These are phyloP conservation scores for Marisa cornuarietis DNA, from an alignment of 1,140 invertebrate genomes.

Conservation along the genomic window DNA sequence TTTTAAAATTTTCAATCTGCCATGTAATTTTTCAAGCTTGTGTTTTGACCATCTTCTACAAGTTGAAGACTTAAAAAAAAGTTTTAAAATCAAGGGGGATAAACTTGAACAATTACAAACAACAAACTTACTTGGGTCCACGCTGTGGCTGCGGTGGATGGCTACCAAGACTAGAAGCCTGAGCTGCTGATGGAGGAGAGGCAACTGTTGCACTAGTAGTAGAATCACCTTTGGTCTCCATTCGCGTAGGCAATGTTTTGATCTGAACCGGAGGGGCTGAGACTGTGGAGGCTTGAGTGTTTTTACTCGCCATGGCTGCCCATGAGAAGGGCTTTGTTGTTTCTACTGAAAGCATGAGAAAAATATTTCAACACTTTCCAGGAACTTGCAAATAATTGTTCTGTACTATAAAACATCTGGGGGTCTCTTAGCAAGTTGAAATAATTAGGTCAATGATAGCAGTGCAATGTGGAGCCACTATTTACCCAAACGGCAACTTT, in stretches of 20 bases:
- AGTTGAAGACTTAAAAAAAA: too few species aligned
- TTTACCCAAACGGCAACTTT: too few species aligned
- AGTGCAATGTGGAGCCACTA: too few species aligned
- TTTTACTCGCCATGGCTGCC: constrained; percentile 61
- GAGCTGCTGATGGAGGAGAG: neutral
- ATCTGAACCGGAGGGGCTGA: constrained; percentile 22
- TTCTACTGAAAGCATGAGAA: neutral
- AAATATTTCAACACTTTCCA: neutral
- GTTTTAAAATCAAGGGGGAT: too few species aligned
- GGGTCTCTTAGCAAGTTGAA: too few species aligned
- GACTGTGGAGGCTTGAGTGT: constrained; percentile 32
- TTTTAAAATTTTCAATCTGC: too few species aligned
- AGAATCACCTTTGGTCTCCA: constrained; percentile 30
- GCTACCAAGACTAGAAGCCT: neutral
- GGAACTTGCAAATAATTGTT: too few species aligned
- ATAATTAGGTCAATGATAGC: too few species aligned
- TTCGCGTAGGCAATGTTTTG: constrained; percentile 24
- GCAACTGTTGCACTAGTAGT: constrained; percentile 19
- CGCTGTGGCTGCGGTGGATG: constrained; percentile 50
- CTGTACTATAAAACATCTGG: too few species aligned
- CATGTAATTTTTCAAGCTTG: too few species aligned
- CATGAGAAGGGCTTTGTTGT: constrained; percentile 56
- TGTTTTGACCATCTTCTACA: too few species aligned
- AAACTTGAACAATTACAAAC: too few species aligned
- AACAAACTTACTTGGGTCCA: constrained; percentile 39